phyloP scores from a whole-genome alignment of 2,113 vertebrate genomes.

The Sphaerodactylus townsendi region DNA sequence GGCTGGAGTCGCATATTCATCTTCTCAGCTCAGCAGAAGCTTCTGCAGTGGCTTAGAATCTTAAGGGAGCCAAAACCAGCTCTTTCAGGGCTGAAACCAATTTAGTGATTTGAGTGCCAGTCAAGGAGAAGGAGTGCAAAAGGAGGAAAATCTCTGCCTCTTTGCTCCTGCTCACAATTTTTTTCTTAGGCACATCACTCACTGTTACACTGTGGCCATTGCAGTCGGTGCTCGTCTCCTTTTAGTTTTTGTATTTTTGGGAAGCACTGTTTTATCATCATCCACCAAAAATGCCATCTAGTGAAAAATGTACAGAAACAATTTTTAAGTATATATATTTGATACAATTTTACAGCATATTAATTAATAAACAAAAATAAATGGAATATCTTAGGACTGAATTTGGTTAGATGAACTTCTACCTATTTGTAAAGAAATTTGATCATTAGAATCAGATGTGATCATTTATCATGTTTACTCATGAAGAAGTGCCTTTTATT shows the following conservation, averaged over 20 bases:
- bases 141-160: background rate
- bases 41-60: background rate
- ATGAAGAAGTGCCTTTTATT: background rate
- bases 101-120: background rate
- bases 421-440: background rate
- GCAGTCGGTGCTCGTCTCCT: background rate
- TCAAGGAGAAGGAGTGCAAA: background rate
- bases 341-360: background rate
- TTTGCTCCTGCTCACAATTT: background rate
- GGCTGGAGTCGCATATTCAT: background rate
- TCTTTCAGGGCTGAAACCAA: background rate
- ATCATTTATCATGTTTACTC: no score
- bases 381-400: background rate
- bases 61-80: background rate
- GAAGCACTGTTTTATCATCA: no score
- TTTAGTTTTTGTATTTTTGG: background rate
- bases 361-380: background rate
- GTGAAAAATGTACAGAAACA: background rate
- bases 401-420: background rate
- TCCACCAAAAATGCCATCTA: no score
- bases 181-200: background rate
- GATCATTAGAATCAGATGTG: background rate
- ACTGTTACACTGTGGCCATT: background rate
- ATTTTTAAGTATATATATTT: background rate
- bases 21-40: background rate